Conservation (phyloP, 2,888 invertebrate genomes). For the Andrena camellia region DNA sequence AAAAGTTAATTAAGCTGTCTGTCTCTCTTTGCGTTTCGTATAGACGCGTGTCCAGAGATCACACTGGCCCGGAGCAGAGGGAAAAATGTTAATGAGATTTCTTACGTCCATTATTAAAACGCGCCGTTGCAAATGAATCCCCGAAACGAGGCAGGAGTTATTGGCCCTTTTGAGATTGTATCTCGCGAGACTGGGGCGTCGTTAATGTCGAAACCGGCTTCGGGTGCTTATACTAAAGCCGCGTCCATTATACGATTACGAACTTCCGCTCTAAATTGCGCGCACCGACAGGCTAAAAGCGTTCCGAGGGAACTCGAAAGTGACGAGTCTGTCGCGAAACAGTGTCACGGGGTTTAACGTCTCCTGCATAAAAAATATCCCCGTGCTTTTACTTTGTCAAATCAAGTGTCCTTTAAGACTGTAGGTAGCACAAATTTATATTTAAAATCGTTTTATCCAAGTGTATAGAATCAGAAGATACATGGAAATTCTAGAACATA, state of each 20-base stretch:
- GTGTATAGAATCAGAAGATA: too few relatives aligned
- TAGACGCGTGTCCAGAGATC: not conserved
- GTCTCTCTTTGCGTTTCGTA: not conserved
- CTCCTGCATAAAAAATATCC: not conserved
- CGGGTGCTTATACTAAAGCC: not conserved
- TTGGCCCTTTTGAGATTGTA: not conserved
- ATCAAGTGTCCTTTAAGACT: not conserved
- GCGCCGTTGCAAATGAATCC: not conserved
- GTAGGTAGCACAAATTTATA: not conserved
- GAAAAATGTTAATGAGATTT: constrained; percentile 26
- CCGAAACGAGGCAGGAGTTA: not conserved
- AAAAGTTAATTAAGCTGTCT: constrained; percentile 20
- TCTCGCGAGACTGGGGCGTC: not conserved
- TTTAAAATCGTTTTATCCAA: too few relatives aligned
- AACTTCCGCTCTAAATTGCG: not conserved
- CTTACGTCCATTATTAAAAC: not conserved
- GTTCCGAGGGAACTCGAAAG: not conserved
- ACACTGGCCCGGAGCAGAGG: not conserved
- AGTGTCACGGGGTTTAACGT: not conserved
- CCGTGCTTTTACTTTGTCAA: not conserved
- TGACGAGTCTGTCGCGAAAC: constrained; percentile 18
- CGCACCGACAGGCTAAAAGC: not conserved
- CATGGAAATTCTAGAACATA: too few relatives aligned
- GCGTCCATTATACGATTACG: constrained; percentile 10
- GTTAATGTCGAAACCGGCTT: not conserved